These are phyloP conservation scores for Eutrigla gurnardus DNA, from an alignment of 2,797 vertebrate species.

Conservation along the genomic window DNA sequence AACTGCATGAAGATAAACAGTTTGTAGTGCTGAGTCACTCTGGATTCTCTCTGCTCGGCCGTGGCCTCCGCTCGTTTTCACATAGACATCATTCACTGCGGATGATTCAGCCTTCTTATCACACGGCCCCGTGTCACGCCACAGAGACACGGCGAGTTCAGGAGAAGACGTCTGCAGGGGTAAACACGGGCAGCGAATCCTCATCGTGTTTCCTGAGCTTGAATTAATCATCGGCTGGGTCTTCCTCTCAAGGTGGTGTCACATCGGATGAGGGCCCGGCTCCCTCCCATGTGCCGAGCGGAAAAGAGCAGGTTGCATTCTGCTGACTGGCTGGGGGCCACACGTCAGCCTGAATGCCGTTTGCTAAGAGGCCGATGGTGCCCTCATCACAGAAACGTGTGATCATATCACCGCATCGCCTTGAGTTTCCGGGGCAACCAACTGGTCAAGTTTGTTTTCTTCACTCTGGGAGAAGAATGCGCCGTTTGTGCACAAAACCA, in stretches of 20 bases:
- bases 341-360: slow-evolving; percentile 58
- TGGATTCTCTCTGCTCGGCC: slow-evolving; percentile 57
- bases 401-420: slow-evolving; percentile 42
- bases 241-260: slow-evolving; percentile 73
- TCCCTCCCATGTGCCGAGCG: slow-evolving; percentile 65
- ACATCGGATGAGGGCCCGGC: slow-evolving; percentile 61
- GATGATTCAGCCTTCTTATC: slow-evolving; percentile 64
- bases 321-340: slow-evolving; percentile 72
- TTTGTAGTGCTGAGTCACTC: slow-evolving; percentile 56
- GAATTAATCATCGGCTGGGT: slow-evolving; percentile 69
- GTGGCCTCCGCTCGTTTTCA: slow-evolving; percentile 52
- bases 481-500: slow-evolving; percentile 50
- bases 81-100: slow-evolving; percentile 40
- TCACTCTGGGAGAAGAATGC: slow-evolving; percentile 53
- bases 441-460: slow-evolving; percentile 58
- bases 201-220: slow-evolving; percentile 53
- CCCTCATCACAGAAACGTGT: slow-evolving; percentile 40
- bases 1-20: slow-evolving; percentile 53
- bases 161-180: slow-evolving; percentile 59
- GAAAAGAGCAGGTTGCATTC: slow-evolving; percentile 67
- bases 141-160: slow-evolving; percentile 48
- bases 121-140: slow-evolving; percentile 42
- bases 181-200: slow-evolving; percentile 67
- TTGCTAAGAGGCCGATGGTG: slow-evolving; percentile 45
- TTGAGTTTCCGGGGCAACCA: slow-evolving; percentile 51